phyloP scores from a whole-genome alignment of 2,113 vertebrate species.

The Phodopus roborovskii region DNA sequence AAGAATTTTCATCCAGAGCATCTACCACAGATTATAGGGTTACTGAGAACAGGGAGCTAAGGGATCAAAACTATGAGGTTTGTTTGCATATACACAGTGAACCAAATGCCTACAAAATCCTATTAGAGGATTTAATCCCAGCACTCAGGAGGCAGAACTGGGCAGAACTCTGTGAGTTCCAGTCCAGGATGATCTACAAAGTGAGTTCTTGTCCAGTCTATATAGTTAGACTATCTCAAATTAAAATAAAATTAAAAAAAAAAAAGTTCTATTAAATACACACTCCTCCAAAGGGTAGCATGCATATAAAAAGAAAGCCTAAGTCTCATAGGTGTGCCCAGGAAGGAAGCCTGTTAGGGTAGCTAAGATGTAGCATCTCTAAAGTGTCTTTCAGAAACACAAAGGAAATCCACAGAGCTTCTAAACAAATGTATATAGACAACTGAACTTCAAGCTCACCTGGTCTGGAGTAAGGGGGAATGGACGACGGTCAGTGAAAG shows the following conservation, averaged over 20 bases:
- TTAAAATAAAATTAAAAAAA: not conserved
- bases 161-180: not conserved
- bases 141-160: not conserved
- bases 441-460: not conserved
- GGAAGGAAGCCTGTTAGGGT: not conserved
- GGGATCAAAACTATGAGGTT: not conserved
- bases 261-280: not conserved
- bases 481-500: not conserved
- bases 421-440: not conserved
- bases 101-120: not conserved
- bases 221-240: not conserved
- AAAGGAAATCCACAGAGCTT: not conserved
- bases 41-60: not conserved
- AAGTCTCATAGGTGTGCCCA: not conserved
- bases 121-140: not conserved
- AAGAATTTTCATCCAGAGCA: not conserved
- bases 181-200: not conserved
- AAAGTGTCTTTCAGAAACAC: not conserved
- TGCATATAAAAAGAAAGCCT: not conserved
- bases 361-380: not conserved
- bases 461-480: not conserved
- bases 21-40: not conserved
- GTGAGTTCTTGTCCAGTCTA: not conserved
- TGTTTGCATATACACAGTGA: not conserved
- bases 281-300: not conserved